Conservation (phyloP, 2,113 vertebrate genomes). For the Elephantulus edwardii region DNA sequence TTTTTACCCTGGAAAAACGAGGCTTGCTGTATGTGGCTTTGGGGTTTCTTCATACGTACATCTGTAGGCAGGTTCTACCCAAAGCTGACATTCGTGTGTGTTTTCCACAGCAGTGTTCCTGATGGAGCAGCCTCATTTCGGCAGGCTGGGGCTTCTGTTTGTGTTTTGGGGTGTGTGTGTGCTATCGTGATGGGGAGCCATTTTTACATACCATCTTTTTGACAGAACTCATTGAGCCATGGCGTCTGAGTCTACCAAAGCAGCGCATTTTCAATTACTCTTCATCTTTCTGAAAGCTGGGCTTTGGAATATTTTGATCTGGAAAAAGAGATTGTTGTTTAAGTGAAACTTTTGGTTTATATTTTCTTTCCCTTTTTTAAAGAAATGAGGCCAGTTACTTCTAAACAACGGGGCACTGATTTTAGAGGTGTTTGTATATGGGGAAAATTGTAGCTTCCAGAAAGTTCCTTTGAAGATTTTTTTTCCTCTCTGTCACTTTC, state of each 20-base stretch:
- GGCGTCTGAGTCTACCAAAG: neutral
- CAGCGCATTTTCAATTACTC: neutral
- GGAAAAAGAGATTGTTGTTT: neutral
- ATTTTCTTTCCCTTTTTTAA: neutral
- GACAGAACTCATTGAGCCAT: conserved; percentile 14
- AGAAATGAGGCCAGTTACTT: neutral
- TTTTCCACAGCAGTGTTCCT: neutral
- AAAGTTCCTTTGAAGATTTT: neutral
- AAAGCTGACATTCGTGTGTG: conserved; percentile 3
- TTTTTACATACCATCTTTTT: neutral
- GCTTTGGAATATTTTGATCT: conserved; percentile 9
- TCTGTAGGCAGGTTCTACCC: neutral
- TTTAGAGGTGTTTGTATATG: neutral
- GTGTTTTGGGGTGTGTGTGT: neutral
- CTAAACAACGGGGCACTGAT: neutral
- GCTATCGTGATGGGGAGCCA: neutral
- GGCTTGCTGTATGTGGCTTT: neutral
- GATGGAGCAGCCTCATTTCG: neutral
- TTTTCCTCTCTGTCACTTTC: neutral
- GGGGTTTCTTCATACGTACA: neutral
- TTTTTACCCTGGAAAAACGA: neutral
- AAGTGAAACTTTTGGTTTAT: neutral
- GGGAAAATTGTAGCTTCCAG: neutral
- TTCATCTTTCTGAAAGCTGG: neutral
- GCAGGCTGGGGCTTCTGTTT: neutral